Evolutionary conservation across 2,113 vertebrate species (phyloP), one percentile per base, ranked within the genome.

Genomic region (Misgurnus mizolepis): DNA sequence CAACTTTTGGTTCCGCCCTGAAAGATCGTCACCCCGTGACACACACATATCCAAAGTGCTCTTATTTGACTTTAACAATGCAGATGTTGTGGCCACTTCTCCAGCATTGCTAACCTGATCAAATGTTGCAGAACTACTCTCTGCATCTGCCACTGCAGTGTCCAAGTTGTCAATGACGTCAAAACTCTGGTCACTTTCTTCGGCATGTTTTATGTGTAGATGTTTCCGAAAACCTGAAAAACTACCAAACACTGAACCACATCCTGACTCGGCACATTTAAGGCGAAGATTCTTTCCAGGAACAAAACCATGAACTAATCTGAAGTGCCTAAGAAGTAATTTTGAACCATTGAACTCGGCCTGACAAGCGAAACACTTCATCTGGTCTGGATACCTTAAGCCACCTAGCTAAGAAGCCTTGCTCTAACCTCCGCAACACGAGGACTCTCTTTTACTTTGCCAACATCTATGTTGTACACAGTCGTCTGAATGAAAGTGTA

Each of bases 281-380:
- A 83, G 53, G 15, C 55, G 0, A 73, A 86, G 74, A 17, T 78
- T 85, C 78, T 71, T 77, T 71, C 69, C 75, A 80, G 68, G 39
- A 7, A 72, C 77, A 7, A 78, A 80, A 80, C 85, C 75, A 34
- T 84, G 80, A 84, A 86, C 78, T 66, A 81, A 41, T 68, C n/a
- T 7, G 18, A 81, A 66, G 65, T 86, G 82, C 73, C 69, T 49
- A 76, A 81, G 66, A 80, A 87, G 77, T 7, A 40, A 27, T 82
- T 17, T 82, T 65, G 50, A 47, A 65, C 62, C 39, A 64, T 61
- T 18, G 11, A 47, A 67, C n/a, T 45, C 9, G 11, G 9, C 40
- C 9, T 47, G 41, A 67, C 66, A 67, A 67, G 18, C 17, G 18
- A 67, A 67, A 67, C 66, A 67, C 41, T 67, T 67, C 17, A 45